A percentile compares a stretch with the other conserved stretches of the same genome.
phyloP scores from a whole-genome alignment of 2,888 invertebrate species.

The Willowsia nigromaculata region DNA sequence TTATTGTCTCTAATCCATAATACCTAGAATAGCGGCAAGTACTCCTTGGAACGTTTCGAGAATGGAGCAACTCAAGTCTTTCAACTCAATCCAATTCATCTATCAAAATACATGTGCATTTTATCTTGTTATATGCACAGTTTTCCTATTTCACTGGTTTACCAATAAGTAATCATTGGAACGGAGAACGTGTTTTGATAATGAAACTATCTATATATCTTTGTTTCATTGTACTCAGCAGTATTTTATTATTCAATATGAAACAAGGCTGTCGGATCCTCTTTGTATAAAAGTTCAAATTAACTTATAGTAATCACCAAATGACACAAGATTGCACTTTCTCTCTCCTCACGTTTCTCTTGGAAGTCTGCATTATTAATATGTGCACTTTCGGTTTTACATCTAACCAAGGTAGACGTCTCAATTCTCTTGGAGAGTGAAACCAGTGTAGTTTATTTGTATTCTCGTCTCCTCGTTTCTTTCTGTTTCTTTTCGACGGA shows the following conservation, averaged over 20 bases:
- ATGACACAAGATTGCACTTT: not conserved
- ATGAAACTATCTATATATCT: not conserved
- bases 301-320: not conserved
- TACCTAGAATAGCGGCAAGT: not conserved
- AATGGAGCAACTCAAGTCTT: not conserved
- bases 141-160: not conserved
- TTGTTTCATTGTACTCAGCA: not conserved
- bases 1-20: not conserved
- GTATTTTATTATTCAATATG: not conserved
- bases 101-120: not conserved
- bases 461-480: too few relatives aligned
- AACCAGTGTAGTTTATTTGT: too few relatives aligned
- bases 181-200: not conserved
- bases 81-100: not conserved
- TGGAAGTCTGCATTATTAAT: too few relatives aligned
- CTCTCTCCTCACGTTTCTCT: not conserved
- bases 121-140: not conserved
- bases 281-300: not conserved
- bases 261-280: not conserved
- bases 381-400: too few relatives aligned
- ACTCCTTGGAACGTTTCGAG: not conserved
- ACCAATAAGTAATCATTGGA: not conserved
- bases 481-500: too few relatives aligned
- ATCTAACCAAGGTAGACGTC: too few relatives aligned
- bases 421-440: too few relatives aligned